A percentile compares a stretch with the other conserved stretches of the same genome.
Evolutionary conservation across 2,113 vertebrate species (phyloP).

Genomic region (Pogona vitticeps): DNA sequence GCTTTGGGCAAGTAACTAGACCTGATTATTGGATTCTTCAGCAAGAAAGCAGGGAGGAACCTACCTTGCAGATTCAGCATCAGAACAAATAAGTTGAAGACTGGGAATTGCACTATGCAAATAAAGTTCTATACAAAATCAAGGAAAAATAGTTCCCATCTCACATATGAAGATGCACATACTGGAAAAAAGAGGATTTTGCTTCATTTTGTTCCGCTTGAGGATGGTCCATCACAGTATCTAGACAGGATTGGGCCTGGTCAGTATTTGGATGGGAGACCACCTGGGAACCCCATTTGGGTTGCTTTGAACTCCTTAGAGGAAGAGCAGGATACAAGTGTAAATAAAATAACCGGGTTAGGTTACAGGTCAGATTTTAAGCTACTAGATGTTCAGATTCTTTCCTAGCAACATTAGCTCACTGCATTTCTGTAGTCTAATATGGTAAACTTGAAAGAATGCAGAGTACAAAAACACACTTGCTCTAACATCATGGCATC

Average conservation of each 20-base stretch:
- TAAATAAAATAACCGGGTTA: slow-evolving; percentile 13
- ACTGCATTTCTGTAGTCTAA: not conserved
- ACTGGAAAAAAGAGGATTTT: not conserved
- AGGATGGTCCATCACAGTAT: slow-evolving; percentile 21
- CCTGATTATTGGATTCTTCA: not conserved
- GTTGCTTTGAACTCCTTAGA: slow-evolving; percentile 29
- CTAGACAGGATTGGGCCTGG: slow-evolving; percentile 5
- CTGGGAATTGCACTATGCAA: not conserved
- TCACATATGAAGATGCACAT: not conserved
- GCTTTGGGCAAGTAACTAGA: not conserved
- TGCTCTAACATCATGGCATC: not conserved
- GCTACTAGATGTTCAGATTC: not conserved
- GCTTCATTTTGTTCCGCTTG: slow-evolving; percentile 22
- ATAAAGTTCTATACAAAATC: not conserved
- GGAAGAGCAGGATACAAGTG: slow-evolving; percentile 20
- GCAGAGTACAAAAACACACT: not conserved
- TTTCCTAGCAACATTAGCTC: not conserved
- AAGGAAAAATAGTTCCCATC: not conserved
- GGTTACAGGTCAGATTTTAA: not conserved
- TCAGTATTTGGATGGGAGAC: slow-evolving; percentile 24
- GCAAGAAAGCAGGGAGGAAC: not conserved
- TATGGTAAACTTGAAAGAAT: not conserved
- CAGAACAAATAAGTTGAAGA: slow-evolving; percentile 8
- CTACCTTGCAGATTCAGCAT: not conserved
- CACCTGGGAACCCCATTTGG: not conserved